phyloP scores from a whole-genome alignment of 2,888 invertebrate species.

The Cyaniris semiargus region DNA sequence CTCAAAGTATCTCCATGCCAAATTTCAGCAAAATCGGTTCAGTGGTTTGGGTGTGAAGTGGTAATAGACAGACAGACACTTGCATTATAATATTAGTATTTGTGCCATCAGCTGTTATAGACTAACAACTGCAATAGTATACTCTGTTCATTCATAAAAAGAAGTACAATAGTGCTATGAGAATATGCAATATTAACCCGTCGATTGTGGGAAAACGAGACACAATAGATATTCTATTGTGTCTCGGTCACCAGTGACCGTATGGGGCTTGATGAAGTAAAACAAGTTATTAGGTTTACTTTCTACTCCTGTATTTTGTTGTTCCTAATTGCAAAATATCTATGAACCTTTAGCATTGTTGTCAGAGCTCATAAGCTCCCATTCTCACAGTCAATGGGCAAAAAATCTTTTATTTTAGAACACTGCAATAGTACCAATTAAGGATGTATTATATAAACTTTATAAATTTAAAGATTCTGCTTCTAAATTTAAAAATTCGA shows the following conservation, averaged over 20 bases:
- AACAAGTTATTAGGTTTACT: neutral
- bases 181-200: no score
- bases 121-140: neutral
- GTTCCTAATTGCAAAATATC: neutral
- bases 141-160: neutral
- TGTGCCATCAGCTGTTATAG: neutral
- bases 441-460: no score
- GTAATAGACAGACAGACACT: no score
- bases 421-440: neutral
- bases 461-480: no score
- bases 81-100: neutral
- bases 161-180: neutral
- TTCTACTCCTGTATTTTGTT: neutral
- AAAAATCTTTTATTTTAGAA: neutral
- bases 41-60: no score
- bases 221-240: no score
- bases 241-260: no score
- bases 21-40: no score
- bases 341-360: neutral
- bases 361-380: neutral
- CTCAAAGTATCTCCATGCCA: no score
- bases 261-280: no score
- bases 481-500: no score
- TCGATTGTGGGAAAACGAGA: no score
- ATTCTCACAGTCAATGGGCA: neutral